A percentile compares a stretch with the other conserved stretches of the same genome.
Conservation (phyloP, 2,888 invertebrate genomes). For the Temnothorax ravouxi region DNA sequence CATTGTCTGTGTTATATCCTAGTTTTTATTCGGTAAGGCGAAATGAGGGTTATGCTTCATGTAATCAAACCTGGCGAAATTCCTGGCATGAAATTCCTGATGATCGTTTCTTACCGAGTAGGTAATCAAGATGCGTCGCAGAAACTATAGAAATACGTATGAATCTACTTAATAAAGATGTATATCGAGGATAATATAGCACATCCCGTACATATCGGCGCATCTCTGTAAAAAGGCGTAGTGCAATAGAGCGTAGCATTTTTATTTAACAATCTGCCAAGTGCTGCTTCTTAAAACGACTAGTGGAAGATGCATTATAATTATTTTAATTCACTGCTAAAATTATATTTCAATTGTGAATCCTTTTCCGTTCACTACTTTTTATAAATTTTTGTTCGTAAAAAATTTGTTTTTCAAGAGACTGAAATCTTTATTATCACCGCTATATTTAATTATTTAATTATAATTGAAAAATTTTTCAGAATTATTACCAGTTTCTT, state of each 20-base stretch:
- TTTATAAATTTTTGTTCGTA: neutral
- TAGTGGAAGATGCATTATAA: conserved; percentile 14
- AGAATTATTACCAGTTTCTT: neutral
- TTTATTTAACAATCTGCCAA: conserved; percentile 46
- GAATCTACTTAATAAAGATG: conserved; percentile 35
- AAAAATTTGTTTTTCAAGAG: neutral
- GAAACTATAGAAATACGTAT: conserved; percentile 22
- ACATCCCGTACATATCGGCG: conserved; percentile 81
- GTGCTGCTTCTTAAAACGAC: conserved; percentile 29
- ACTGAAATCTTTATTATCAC: neutral
- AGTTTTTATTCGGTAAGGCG: conserved; percentile 30
- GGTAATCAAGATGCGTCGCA: conserved; percentile 24
- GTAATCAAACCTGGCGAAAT: conserved; percentile 23
- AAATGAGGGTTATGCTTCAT: neutral
- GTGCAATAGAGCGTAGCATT: conserved; percentile 73
- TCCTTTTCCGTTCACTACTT: neutral
- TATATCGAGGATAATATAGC: conserved; percentile 34
- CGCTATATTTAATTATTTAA: neutral
- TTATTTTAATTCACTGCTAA: neutral
- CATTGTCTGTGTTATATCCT: conserved; percentile 41
- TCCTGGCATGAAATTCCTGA: conserved; percentile 14
- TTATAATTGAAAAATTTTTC: neutral
- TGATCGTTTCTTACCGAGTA: conserved; percentile 27
- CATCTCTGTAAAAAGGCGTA: conserved; percentile 75
- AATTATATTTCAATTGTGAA: neutral